A percentile compares a stretch with the other conserved stretches of the same genome.
Evolutionary conservation across 2,113 vertebrate species (phyloP).

Genomic region (Rhombomys opimus): DNA sequence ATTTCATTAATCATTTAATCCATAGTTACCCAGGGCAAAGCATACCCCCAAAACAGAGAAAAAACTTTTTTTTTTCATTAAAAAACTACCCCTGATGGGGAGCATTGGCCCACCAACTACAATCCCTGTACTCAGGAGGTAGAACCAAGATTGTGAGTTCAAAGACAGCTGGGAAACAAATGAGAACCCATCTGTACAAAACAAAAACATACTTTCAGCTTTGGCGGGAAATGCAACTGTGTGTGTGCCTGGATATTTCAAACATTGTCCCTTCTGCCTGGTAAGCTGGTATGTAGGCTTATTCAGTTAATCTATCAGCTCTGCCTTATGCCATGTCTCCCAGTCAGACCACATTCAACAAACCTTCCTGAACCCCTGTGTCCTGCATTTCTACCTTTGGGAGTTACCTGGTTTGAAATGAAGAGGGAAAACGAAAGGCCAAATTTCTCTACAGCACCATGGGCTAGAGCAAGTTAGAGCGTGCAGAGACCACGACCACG

Average conservation of each 20-base stretch:
- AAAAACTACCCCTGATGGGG: not conserved
- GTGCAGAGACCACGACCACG: not conserved
- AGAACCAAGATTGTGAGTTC: not conserved
- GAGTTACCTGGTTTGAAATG: not conserved
- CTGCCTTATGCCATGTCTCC: not conserved
- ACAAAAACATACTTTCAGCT: not conserved
- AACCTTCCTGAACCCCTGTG: not conserved
- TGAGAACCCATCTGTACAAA: not conserved
- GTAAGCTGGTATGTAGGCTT: too few relatives aligned
- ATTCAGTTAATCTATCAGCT: not conserved
- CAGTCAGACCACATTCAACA: not conserved
- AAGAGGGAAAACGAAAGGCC: not conserved
- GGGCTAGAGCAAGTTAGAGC: not conserved
- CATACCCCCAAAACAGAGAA: not conserved
- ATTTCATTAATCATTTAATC: not conserved
- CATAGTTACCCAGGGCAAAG: not conserved
- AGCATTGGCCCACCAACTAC: not conserved
- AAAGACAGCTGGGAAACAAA: not conserved
- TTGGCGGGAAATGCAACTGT: not conserved
- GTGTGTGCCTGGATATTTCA: not conserved
- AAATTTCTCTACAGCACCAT: not conserved
- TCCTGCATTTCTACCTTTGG: not conserved
- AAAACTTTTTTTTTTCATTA: not conserved
- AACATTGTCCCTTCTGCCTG: not conserved
- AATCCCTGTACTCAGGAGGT: not conserved